These are phyloP conservation scores for Motacilla tschutschensis DNA, from an alignment of 2,113 vertebrate genomes.

Conservation along the genomic window DNA sequence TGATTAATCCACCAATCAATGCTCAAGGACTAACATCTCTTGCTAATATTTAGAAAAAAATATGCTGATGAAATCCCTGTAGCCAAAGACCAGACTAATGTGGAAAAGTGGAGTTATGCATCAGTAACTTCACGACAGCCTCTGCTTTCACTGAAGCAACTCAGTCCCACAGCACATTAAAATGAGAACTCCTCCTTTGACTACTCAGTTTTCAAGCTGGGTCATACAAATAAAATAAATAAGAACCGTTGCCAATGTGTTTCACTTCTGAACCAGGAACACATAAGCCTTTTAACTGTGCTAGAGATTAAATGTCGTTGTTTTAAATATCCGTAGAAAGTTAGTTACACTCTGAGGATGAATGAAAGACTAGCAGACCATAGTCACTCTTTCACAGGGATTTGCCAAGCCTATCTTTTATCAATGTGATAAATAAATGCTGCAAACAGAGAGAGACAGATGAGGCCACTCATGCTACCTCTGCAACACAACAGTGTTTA, in stretches of 20 bases:
- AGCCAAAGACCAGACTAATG: background rate
- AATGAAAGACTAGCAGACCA: conserved; percentile 3
- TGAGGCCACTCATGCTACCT: background rate
- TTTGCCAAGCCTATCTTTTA: conserved; percentile 6
- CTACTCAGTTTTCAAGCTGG: conserved; percentile 8
- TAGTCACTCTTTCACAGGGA: background rate
- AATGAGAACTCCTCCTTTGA: conserved; percentile 15
- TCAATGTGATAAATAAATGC: conserved; percentile 11
- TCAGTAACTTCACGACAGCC: background rate
- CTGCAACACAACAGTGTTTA: background rate
- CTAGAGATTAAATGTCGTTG: background rate
- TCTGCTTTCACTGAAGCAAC: background rate
- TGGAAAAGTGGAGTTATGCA: background rate
- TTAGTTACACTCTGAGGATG: background rate
- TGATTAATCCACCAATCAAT: background rate
- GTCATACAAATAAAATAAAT: conserved; percentile 10
- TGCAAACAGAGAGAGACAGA: conserved; percentile 11
- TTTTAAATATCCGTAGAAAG: conserved; percentile 12
- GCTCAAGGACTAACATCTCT: background rate
- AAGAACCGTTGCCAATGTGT: background rate
- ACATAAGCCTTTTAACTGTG: conserved; percentile 3
- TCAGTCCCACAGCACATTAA: background rate
- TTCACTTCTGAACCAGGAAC: background rate
- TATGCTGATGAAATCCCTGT: background rate
- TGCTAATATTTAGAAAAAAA: background rate